These are phyloP conservation scores for Cromileptes altivelis DNA, from an alignment of 2,113 vertebrate species.

Conservation along the genomic window DNA sequence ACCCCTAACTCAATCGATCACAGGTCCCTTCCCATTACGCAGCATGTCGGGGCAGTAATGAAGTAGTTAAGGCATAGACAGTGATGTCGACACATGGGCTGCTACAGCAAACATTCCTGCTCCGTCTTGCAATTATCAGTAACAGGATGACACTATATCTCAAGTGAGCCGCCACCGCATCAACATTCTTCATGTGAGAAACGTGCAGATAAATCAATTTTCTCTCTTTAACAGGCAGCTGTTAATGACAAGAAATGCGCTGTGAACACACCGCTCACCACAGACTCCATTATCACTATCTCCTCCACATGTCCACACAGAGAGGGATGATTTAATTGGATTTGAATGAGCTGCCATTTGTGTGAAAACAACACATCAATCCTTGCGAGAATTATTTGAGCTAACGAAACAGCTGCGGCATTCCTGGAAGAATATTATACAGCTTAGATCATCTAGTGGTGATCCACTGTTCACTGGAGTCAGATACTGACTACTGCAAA, in stretches of 20 bases:
- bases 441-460: background rate
- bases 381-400: conserved; percentile 32
- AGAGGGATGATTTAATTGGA: conserved; percentile 69
- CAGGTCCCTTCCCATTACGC: conserved; percentile 54
- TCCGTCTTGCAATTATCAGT: conserved; percentile 36
- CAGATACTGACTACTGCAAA: background rate
- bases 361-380: conserved; percentile 63
- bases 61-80: conserved; percentile 26
- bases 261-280: conserved; percentile 17
- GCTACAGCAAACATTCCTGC: conserved; percentile 23
- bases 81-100: conserved; percentile 33
- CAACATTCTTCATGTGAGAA: conserved; percentile 23
- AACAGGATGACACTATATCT: conserved; percentile 31
- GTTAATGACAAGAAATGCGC: conserved; percentile 59
- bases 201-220: conserved; percentile 45
- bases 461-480: conserved; percentile 6
- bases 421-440: background rate
- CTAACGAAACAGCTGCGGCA: background rate
- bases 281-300: conserved; percentile 48
- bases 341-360: conserved; percentile 71
- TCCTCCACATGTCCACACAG: conserved; percentile 45
- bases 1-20: conserved; percentile 51
- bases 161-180: conserved; percentile 21
- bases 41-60: conserved; percentile 40
- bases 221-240: conserved; percentile 44